Evolutionary conservation across 2,888 invertebrate genomes (phyloP), one percentile per base, ranked within the genome.

Genomic region (Tenthredo scrophulariae): DNA sequence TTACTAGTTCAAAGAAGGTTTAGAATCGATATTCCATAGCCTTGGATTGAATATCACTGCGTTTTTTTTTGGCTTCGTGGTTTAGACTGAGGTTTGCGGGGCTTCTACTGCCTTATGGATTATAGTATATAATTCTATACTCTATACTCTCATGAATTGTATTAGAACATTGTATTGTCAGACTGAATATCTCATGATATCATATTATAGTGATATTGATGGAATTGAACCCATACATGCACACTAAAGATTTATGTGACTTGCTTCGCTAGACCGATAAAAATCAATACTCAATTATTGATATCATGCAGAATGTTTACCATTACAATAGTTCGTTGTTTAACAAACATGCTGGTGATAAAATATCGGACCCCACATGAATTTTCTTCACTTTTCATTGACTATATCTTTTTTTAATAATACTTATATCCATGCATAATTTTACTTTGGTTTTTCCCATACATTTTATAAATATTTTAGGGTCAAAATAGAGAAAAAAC

Each of bases 51-150:
- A 50, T 33, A 50, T 33, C 29, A 29, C 18, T 29, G 29, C 5
- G 10, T 18, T 13, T 50, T 58, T 79, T 10, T 58, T n/a, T 62
- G 80, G 80, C 80, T 80, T 80, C 22, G 13, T 26, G 40, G 26
- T 62, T 62, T 40, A 62, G 15, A 18, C 37, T 40, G 37, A 40
- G 58, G 13, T 40, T 79, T 58, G 22, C 9, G 10, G 40, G 50
- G 40, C 62, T 58, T 22, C 80, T n/a, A 37, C n/a, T n/a, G 58
- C 13, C 62, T 10, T 13, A 29, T 6, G 37, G 6, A 46, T 77
- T 54, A 77, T 33, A 18, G 29, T 26, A n/a, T 54, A 13, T 43
- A 74, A 10, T 43, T 26, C 29, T 67, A 33, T 67, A 33, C 6
- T 67, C 67, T 67, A 33, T 33, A 1, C 0, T 67, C 33, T 67